A percentile compares a stretch with the other conserved stretches of the same genome.
phyloP scores from a whole-genome alignment of 2,113 vertebrate genomes.

The Campylomormyrus tamandua region DNA sequence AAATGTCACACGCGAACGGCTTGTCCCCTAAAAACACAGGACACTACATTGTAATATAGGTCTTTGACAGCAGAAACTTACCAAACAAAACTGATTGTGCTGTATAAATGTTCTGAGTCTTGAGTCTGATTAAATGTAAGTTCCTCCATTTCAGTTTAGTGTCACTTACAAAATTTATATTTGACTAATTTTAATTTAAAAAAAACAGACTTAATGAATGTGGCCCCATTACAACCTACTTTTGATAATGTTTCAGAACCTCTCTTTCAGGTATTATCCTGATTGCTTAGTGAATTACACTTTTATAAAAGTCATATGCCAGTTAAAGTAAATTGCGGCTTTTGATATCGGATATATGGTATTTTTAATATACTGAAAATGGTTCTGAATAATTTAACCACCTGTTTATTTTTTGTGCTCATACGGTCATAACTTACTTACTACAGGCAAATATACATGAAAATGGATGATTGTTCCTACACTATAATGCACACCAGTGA shows the following conservation, averaged over 20 bases:
- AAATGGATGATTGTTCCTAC: not conserved
- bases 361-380: not conserved
- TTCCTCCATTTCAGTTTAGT: conserved; percentile 29
- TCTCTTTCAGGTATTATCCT: not conserved
- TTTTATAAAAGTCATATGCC: not conserved
- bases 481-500: not conserved
- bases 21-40: conserved; percentile 72
- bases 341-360: not conserved
- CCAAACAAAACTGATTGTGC: not conserved
- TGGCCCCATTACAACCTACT: not conserved
- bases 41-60: not conserved
- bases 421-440: not conserved
- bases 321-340: not conserved
- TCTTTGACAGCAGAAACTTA: not conserved
- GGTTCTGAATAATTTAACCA: not conserved
- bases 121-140: not conserved
- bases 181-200: not conserved
- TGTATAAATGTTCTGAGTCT: not conserved
- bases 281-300: not conserved
- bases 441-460: not conserved
- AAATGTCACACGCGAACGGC: conserved; percentile 85
- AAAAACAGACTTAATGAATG: not conserved
- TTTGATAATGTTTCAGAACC: not conserved
- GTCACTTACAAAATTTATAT: conserved; percentile 71
- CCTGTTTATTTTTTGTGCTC: not conserved